These are phyloP conservation scores for Seira musarum DNA, from an alignment of 2,888 invertebrate species.

Conservation along the genomic window DNA sequence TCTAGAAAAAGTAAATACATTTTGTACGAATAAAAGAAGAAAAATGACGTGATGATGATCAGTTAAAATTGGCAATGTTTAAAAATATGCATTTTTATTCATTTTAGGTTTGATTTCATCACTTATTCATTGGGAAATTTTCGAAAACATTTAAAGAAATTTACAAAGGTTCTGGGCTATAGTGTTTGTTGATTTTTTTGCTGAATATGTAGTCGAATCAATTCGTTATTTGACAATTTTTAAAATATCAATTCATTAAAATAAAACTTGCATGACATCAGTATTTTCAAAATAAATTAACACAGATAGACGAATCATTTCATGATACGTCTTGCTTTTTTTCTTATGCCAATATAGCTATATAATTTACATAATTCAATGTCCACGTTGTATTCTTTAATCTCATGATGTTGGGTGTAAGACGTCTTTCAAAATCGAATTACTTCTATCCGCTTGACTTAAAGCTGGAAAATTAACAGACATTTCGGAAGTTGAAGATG, in stretches of 20 bases:
- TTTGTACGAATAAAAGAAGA: conserved; percentile 50
- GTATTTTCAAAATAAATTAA: background rate
- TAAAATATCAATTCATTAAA: background rate
- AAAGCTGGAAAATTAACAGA: conserved; percentile 69
- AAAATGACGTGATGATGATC: background rate
- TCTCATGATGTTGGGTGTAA: conserved; percentile 72
- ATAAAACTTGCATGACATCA: background rate
- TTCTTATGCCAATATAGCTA: background rate
- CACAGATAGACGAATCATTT: background rate
- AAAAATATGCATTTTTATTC: background rate
- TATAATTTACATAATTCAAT: conserved; percentile 2
- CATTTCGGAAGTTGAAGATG: conserved; percentile 65
- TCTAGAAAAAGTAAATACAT: conserved; percentile 54
- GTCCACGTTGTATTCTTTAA: conserved; percentile 6
- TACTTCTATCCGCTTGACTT: conserved; percentile 73
- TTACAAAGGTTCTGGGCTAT: background rate
- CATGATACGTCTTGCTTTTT: background rate
- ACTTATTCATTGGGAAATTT: background rate
- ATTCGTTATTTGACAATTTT: background rate
- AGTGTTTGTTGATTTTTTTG: background rate
- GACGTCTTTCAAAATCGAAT: conserved; percentile 77
- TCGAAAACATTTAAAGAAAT: background rate
- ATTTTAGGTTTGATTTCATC: background rate
- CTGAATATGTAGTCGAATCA: no score
- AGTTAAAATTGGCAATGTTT: background rate